phyloP scores from a whole-genome alignment of 2,797 vertebrate genomes.

The Loriculus beryllinus region DNA sequence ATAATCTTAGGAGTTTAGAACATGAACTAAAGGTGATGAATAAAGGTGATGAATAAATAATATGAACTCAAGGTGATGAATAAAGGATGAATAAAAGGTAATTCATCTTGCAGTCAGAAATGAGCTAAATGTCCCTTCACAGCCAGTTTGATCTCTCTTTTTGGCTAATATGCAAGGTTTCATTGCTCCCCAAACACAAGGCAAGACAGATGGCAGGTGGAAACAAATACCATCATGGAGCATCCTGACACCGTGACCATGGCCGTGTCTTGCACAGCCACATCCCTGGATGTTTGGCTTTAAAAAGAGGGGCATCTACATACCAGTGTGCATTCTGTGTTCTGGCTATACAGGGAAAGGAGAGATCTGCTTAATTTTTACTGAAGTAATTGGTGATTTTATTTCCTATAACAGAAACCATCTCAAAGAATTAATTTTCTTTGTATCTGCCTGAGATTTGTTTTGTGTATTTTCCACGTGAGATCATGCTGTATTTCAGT shows the following conservation, averaged over 20 bases:
- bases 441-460: neutral
- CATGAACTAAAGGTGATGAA: too few species aligned
- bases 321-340: accelerated
- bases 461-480: neutral
- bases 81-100: neutral
- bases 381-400: neutral
- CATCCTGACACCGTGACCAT: accelerated
- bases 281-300: neutral
- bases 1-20: neutral
- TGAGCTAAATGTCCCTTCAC: neutral
- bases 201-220: neutral
- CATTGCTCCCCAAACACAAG: neutral
- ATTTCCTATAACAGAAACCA: neutral
- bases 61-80: too few species aligned
- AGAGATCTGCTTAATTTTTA: neutral
- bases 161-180: neutral
- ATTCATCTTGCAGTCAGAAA: neutral
- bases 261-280: too few species aligned
- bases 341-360: neutral
- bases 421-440: neutral
- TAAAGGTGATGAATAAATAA: too few species aligned
- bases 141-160: neutral
- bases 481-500: neutral
- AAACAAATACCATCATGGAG: neutral
- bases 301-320: neutral